Evolutionary conservation across 2,797 vertebrate species (phyloP).

Genomic region (Pipistrellus pipistrellus): DNA sequence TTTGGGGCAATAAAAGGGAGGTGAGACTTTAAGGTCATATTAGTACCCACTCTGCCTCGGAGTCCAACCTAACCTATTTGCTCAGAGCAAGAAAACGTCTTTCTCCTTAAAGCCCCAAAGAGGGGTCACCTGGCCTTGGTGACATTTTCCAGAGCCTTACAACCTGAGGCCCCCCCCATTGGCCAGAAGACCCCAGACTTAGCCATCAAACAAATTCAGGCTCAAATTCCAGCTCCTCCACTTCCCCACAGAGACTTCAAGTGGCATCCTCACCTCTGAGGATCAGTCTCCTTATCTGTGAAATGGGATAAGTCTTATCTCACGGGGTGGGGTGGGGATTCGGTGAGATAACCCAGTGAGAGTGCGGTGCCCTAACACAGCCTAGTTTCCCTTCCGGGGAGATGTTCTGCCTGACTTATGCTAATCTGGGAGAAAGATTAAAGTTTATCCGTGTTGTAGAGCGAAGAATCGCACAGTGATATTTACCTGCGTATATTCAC

Average conservation of each 20-base stretch:
- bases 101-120: background rate
- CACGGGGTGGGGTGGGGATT: background rate
- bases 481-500: background rate
- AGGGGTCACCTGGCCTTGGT: background rate
- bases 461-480: background rate
- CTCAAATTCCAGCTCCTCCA: background rate
- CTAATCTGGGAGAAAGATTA: background rate
- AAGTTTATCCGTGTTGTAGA: background rate
- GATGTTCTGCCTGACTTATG: constrained; percentile 8
- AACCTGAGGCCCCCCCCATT: background rate
- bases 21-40: background rate
- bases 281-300: background rate
- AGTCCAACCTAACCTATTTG: background rate
- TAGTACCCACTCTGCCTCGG: background rate
- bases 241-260: background rate
- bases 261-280: background rate
- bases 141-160: background rate
- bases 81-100: constrained; percentile 38
- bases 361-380: background rate
- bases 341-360: background rate
- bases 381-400: background rate
- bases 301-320: background rate
- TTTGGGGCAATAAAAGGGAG: background rate
- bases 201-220: background rate
- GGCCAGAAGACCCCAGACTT: background rate